A percentile compares a stretch with the other conserved stretches of the same genome.
These are phyloP conservation scores for Oryzias melastigma DNA, from an alignment of 2,113 vertebrate genomes.

Conservation along the genomic window DNA sequence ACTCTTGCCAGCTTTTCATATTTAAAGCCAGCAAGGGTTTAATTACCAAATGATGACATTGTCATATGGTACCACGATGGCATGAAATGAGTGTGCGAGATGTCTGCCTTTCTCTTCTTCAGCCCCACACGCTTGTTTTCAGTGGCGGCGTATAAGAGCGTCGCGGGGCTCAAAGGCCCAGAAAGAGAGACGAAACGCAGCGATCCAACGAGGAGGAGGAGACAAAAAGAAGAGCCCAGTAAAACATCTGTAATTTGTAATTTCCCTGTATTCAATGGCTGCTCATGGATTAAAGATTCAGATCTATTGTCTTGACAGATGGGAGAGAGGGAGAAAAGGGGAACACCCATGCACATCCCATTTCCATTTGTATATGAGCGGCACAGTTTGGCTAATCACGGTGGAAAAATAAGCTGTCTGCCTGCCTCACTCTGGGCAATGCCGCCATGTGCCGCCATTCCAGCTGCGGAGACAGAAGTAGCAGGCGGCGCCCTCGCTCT, in stretches of 20 bases:
- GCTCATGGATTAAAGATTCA: constrained; percentile 99
- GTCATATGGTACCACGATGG: constrained; percentile 94
- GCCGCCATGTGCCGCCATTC: constrained; percentile 67
- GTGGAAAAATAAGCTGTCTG: constrained; percentile 78
- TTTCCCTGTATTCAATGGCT: constrained; percentile 97
- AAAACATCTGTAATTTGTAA: constrained; percentile 99
- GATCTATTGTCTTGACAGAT: constrained; percentile 99
- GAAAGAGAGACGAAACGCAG: constrained; percentile 72
- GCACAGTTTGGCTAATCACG: constrained; percentile 81
- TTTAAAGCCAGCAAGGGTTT: constrained; percentile 96
- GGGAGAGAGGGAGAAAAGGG: constrained; percentile 73
- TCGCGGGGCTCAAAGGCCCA: constrained; percentile 72
- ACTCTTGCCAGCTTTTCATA: constrained; percentile 91
- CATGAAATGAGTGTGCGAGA: constrained; percentile 72
- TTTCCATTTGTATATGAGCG: constrained; percentile 94
- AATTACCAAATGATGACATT: constrained; percentile 98
- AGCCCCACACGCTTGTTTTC: constrained; percentile 39
- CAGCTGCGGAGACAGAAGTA: constrained; percentile 73
- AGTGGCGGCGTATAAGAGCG: constrained; percentile 9
- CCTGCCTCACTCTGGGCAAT: constrained; percentile 73
- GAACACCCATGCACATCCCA: constrained; percentile 77
- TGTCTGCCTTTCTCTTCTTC: constrained; percentile 12
- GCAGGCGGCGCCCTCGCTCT: constrained; percentile 31
- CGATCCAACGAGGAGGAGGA: constrained; percentile 59
- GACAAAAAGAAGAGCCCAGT: constrained; percentile 85